Evolutionary conservation across 2,888 invertebrate species (phyloP), one percentile per base, ranked within the genome.

Genomic region (Lasiommata megera): DNA sequence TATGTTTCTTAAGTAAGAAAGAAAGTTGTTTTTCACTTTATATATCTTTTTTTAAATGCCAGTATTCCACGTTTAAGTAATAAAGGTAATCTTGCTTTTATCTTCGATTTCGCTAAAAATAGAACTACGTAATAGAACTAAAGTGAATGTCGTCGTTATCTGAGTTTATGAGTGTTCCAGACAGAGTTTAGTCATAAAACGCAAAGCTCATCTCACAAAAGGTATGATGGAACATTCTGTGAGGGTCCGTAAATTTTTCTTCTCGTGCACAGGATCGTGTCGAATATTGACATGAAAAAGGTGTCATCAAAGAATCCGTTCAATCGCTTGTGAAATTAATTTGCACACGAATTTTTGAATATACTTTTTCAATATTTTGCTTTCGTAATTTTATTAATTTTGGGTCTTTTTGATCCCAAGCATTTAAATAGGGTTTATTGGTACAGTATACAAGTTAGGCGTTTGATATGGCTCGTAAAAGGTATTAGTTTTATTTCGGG

Each of bases 91-190:
- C 43, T 43, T 48, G 34, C 16, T 7, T 47, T 51, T 53, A 56
- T 56, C 56, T 60, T 38, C 62, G 64, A 61, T 65, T 63, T 54
- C 55, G 31, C 59, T 61, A 58, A 61, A 64, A 67, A 65, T 62
- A 62, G 62, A 61, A 58, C 59, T 57, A 61, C 62, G 56, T 47
- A 54, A 51, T 58, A 55, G 57, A 61, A 50, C 60, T 48, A 51
- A 58, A 48, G 51, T 56, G 55, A 64, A 62, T 58, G 62, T 53
- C 43, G 63, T 61, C 66, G 66, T 68, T 65, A 68, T 62, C 44
- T 47, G 56, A 50, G 36, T 70, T 69, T 68, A 68, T 57, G 67
- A 63, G 54, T 55, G 44, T 48, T 48, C 50, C 57, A 57, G 56
- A 59, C 56, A 47, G 56, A 18, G 53, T 56, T 60, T 23, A 34